A percentile compares a stretch with the other conserved stretches of the same genome.
These are phyloP conservation scores for Lymantria monacha DNA, from an alignment of 2,888 invertebrate species.

Conservation along the genomic window DNA sequence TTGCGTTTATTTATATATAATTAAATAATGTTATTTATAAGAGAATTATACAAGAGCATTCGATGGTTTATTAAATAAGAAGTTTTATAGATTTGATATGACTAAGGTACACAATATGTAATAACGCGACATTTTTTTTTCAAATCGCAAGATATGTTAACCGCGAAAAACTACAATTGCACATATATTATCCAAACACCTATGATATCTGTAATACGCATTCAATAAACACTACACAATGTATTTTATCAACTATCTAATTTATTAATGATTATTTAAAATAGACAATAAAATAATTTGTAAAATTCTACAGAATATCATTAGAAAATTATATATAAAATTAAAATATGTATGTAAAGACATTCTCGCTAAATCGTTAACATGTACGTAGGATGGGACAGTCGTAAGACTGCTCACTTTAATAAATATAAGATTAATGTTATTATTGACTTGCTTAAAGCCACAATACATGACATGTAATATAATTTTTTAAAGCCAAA, in stretches of 20 bases:
- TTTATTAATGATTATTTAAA: constrained; percentile 52
- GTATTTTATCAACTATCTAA: constrained; percentile 60
- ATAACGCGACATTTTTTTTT: constrained; percentile 27
- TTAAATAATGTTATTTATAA: background rate
- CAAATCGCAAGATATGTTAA: constrained; percentile 61
- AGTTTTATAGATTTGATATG: constrained; percentile 27
- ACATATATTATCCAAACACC: constrained; percentile 42
- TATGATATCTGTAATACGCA: constrained; percentile 61
- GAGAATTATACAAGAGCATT: constrained; percentile 14
- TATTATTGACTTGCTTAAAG: constrained; percentile 77
- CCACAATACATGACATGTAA: constrained; percentile 70
- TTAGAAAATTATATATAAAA: constrained; percentile 76
- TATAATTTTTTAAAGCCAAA: constrained; percentile 82
- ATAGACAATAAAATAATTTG: constrained; percentile 72
- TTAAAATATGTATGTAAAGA: constrained; percentile 60
- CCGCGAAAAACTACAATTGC: constrained; percentile 45
- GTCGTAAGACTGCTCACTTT: constrained; percentile 39
- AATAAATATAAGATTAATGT: constrained; percentile 72
- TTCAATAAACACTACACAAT: constrained; percentile 57
- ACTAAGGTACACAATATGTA: constrained; percentile 25
- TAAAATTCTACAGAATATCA: constrained; percentile 76
- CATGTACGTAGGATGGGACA: constrained; percentile 50
- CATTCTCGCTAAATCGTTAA: constrained; percentile 65
- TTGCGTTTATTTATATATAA: no score
- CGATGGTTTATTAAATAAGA: constrained; percentile 22